Percentiles rank a stretch among this genome's conserved stretches.
Evolutionary conservation across 2,113 vertebrate genomes (phyloP).

Genomic region (Periophthalmus modestus): DNA sequence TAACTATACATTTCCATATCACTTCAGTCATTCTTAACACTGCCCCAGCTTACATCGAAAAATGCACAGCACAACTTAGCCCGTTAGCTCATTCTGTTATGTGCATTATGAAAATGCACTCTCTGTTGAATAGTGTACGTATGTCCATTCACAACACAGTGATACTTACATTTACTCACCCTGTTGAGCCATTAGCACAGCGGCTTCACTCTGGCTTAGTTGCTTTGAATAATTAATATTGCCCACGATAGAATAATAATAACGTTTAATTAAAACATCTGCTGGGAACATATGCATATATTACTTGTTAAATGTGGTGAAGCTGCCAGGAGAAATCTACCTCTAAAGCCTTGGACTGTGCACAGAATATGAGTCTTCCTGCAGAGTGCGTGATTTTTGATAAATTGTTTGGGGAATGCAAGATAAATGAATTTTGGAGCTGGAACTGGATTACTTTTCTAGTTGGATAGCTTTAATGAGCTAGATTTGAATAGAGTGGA

Average conservation of each 20-base stretch:
- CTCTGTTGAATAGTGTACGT: no score
- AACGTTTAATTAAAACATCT: constrained; percentile 13
- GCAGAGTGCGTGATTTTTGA: not conserved
- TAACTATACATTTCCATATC: no score
- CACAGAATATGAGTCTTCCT: not conserved
- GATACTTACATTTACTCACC: not conserved
- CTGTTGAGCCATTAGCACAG: not conserved
- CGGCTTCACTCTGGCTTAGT: not conserved
- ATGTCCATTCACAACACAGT: not conserved
- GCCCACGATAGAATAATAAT: not conserved
- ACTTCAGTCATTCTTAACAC: no score
- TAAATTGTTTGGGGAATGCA: constrained; percentile 8
- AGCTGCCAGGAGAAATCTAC: not conserved
- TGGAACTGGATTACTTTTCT: constrained; percentile 8
- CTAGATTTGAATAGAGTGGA: not conserved
- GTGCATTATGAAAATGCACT: no score
- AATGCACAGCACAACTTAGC: no score
- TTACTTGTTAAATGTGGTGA: not conserved
- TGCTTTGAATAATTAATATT: not conserved
- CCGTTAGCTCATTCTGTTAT: no score
- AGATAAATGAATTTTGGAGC: constrained; percentile 6
- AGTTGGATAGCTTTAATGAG: constrained; percentile 6
- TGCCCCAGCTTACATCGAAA: no score
- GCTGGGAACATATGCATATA: not conserved
- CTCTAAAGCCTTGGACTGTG: not conserved